Evolutionary conservation across 2,888 invertebrate genomes (phyloP).

Genomic region (Bombylius discolor): DNA sequence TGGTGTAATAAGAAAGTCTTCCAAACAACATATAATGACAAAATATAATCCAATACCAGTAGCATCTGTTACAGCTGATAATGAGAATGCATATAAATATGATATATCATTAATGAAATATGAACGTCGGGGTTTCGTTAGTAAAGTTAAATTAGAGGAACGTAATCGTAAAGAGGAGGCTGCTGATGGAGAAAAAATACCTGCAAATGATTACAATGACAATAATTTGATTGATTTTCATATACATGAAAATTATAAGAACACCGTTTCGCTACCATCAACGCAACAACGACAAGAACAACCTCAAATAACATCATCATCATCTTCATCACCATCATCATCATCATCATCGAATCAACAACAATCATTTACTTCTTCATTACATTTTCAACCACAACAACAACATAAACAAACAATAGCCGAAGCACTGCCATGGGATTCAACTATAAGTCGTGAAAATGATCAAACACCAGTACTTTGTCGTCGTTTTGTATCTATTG

Average conservation of each 20-base stretch:
- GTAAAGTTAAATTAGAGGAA: conserved; percentile 24
- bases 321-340: neutral
- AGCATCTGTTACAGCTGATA: conserved; percentile 15
- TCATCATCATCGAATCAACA: neutral
- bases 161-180: conserved; percentile 20
- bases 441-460: conserved; percentile 26
- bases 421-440: conserved; percentile 35
- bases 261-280: conserved; percentile 9
- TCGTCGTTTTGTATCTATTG: conserved; percentile 33
- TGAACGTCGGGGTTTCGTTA: conserved; percentile 34
- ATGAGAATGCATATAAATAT: conserved; percentile 35
- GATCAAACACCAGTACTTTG: conserved; percentile 31
- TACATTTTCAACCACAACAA: conserved; percentile 13
- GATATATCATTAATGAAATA: conserved; percentile 32
- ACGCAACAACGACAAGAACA: conserved; percentile 11
- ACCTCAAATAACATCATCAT: conserved; percentile 1
- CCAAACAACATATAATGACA: neutral
- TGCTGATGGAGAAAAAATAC: conserved; percentile 17
- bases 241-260: conserved; percentile 11
- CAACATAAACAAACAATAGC: conserved; percentile 18
- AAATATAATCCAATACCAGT: neutral
- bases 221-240: conserved; percentile 36
- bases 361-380: conserved; percentile 3
- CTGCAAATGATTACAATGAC: conserved; percentile 30
- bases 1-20: conserved; percentile 29